These are phyloP conservation scores for Eunapius fragilis DNA, from an alignment of 37 sponge, comb jelly and placozoan species.

Conservation along the genomic window DNA sequence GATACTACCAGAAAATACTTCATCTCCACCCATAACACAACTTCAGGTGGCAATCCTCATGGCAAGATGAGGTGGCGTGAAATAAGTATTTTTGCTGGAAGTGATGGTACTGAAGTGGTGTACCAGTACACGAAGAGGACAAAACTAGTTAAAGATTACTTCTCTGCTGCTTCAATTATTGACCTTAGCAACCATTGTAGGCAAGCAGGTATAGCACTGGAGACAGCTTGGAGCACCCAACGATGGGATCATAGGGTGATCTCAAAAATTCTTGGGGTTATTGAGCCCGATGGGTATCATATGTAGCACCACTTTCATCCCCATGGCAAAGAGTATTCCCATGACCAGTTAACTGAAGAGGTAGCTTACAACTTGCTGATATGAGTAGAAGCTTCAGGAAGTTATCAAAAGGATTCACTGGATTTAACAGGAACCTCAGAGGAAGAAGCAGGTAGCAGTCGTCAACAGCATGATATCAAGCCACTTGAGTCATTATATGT, in stretches of 20 bases:
- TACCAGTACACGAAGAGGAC: background rate
- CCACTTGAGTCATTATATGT: background rate
- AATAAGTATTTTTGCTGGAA: background rate
- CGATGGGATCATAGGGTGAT: background rate
- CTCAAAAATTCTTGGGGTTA: background rate
- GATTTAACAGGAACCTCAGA: background rate
- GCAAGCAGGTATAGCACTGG: background rate
- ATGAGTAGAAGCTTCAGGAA: background rate
- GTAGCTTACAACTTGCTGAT: background rate
- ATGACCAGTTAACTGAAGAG: background rate
- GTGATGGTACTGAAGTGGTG: background rate
- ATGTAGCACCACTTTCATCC: background rate
- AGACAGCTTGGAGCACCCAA: background rate
- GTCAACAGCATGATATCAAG: background rate
- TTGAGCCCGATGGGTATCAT: background rate
- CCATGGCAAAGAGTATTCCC: background rate
- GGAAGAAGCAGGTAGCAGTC: background rate
- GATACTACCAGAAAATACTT: background rate
- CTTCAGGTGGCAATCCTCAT: background rate
- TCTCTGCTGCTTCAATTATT: background rate
- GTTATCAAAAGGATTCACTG: background rate
- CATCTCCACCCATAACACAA: background rate
- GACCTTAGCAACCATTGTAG: background rate
- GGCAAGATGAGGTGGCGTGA: background rate
- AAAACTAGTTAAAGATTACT: background rate